Evolutionary conservation across 2,888 invertebrate species (phyloP).

Genomic region (Ophion slaviceki): DNA sequence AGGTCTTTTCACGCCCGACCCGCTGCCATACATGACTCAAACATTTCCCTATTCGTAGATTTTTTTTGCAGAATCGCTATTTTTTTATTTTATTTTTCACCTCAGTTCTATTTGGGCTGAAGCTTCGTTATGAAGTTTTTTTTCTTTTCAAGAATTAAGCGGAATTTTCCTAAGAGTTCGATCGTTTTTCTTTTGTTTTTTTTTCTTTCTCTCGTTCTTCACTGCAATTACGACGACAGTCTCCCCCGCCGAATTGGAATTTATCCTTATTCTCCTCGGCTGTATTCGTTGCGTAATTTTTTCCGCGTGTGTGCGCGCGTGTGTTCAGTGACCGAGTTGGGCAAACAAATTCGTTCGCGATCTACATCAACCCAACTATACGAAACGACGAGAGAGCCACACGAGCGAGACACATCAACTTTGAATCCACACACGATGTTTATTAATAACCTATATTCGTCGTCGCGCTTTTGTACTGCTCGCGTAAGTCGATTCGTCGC

Average conservation of each 20-base stretch:
- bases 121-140: background rate
- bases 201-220: background rate
- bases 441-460: slow-evolving; percentile 62
- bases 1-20: slow-evolving; percentile 77
- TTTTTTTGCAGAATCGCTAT: background rate
- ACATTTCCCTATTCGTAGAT: slow-evolving; percentile 57
- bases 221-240: background rate
- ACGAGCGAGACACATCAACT: slow-evolving; percentile 32
- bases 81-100: background rate
- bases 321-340: slow-evolving; percentile 59
- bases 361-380: slow-evolving; percentile 36
- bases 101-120: background rate
- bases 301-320: background rate
- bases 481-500: background rate
- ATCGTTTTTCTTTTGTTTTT: background rate
- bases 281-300: slow-evolving; percentile 40
- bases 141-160: background rate
- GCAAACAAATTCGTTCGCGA: slow-evolving; percentile 51
- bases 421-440: slow-evolving; percentile 52
- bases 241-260: background rate
- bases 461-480: slow-evolving; percentile 13
- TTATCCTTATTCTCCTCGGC: slow-evolving; percentile 3
- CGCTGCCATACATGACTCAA: slow-evolving; percentile 69
- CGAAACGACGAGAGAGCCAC: background rate
- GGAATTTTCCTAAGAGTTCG: too few relatives aligned